Percentiles rank a stretch among this genome's conserved stretches.
Conservation (phyloP, 35 echinoderm and acorn worm species). For the Ophioderma brevispina region DNA sequence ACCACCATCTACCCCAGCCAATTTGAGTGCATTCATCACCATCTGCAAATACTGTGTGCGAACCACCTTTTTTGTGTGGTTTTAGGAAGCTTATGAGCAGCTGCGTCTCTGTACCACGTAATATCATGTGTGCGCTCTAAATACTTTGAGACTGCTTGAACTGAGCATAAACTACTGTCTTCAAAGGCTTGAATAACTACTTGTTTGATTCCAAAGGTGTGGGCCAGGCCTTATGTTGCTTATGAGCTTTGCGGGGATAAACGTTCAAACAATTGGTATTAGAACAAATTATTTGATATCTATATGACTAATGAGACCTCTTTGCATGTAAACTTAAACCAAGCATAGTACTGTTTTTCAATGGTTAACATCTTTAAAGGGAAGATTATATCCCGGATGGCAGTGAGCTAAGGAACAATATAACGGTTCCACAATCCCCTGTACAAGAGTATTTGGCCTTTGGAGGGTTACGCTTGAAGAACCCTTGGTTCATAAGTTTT, state of each 20-base stretch:
- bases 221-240: conserved; percentile 10
- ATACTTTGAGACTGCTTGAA: neutral
- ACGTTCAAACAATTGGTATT: neutral
- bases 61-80: neutral
- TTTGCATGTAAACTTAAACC: conserved; percentile 34
- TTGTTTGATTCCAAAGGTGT: neutral
- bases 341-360: neutral
- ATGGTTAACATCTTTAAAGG: conserved; percentile 31
- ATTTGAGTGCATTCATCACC: neutral
- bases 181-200: neutral
- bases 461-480: conserved; percentile 31
- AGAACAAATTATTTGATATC: conserved; percentile 2
- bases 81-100: conserved; percentile 36
- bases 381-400: neutral
- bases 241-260: neutral
- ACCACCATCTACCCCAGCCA: conserved; percentile 23
- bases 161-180: conserved; percentile 1
- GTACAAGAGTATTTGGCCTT: neutral
- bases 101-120: conserved; percentile 8
- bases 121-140: neutral
- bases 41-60: conserved; percentile 39
- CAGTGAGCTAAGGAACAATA: neutral
- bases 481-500: conserved; percentile 29
- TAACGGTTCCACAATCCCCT: conserved; percentile 36
- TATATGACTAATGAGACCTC: conserved; percentile 14